Conservation (phyloP, 2,113 vertebrate genomes). For the Ophthalmolycus amberensis region DNA sequence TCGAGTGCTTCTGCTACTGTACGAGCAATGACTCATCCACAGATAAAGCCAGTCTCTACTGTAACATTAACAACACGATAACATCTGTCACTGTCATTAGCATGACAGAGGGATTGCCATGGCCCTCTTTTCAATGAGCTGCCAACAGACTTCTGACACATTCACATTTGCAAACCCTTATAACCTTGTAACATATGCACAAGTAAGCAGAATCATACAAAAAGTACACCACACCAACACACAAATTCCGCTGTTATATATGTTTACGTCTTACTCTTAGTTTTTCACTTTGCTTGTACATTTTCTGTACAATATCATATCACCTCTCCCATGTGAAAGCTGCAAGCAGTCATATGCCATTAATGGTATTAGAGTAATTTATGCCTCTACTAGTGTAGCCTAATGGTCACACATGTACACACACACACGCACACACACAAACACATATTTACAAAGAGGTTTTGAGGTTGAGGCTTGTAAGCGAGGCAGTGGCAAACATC, state of each 20-base stretch:
- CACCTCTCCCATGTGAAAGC: background rate
- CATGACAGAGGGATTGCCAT: slow-evolving; percentile 17
- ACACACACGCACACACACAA: background rate
- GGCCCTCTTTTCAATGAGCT: slow-evolving; percentile 8
- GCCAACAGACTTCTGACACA: background rate
- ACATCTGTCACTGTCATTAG: slow-evolving; percentile 43
- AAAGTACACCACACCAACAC: background rate
- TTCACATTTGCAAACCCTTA: background rate
- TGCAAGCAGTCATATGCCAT: background rate
- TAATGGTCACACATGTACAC: background rate
- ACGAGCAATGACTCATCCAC: background rate
- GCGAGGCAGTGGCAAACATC: slow-evolving; percentile 14
- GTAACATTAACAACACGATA: slow-evolving; percentile 20
- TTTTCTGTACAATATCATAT: background rate
- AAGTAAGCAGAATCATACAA: background rate
- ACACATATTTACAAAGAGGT: slow-evolving; percentile 8
- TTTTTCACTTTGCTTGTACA: background rate
- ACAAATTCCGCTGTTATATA: background rate
- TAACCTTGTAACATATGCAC: background rate
- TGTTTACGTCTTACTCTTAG: background rate
- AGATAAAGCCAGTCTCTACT: background rate
- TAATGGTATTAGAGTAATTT: slow-evolving; percentile 13
- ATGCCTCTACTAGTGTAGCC: background rate
- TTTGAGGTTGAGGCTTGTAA: slow-evolving; percentile 27
- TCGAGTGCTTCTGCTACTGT: background rate